phyloP scores from a whole-genome alignment of 1,140 invertebrate species.

The Uloborus diversus region DNA sequence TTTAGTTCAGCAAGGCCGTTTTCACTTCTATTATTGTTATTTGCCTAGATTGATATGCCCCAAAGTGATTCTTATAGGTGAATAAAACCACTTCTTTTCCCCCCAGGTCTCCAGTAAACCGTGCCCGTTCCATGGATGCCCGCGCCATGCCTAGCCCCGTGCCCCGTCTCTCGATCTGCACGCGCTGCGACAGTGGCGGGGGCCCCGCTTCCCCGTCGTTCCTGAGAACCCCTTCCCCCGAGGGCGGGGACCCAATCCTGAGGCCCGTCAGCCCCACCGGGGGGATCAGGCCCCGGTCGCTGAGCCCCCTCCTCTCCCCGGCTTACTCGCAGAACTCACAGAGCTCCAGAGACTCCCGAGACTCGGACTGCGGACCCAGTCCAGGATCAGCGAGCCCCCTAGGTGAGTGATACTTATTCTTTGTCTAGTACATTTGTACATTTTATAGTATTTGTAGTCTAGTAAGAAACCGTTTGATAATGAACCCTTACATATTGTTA shows the following conservation, averaged over 20 bases:
- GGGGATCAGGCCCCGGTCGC: conserved; percentile 42
- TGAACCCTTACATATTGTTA: too few species aligned
- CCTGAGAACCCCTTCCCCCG: conserved; percentile 45
- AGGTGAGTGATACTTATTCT: conserved; percentile 16
- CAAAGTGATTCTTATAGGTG: background rate
- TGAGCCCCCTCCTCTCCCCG: conserved; percentile 45
- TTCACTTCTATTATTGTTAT: too few species aligned
- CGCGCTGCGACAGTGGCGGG: conserved; percentile 22
- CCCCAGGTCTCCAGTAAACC: conserved; percentile 45
- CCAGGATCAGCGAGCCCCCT: conserved; percentile 49
- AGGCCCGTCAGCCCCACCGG: conserved; percentile 33
- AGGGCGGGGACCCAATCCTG: conserved; percentile 29
- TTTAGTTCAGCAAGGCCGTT: too few species aligned
- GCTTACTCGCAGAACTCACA: conserved; percentile 48
- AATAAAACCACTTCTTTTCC: background rate
- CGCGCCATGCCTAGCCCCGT: conserved; percentile 44
- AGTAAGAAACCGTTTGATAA: background rate
- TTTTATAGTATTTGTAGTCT: background rate
- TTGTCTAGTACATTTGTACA: background rate
- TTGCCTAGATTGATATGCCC: too few species aligned
- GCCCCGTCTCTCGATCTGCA: conserved; percentile 43
- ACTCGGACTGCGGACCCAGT: conserved; percentile 27
- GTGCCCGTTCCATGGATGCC: conserved; percentile 54
- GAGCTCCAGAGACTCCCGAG: conserved; percentile 17
- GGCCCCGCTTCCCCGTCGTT: conserved; percentile 24